A percentile compares a stretch with the other conserved stretches of the same genome.
Conservation (phyloP, 1,140 invertebrate species). For the Leucophenga varia region DNA sequence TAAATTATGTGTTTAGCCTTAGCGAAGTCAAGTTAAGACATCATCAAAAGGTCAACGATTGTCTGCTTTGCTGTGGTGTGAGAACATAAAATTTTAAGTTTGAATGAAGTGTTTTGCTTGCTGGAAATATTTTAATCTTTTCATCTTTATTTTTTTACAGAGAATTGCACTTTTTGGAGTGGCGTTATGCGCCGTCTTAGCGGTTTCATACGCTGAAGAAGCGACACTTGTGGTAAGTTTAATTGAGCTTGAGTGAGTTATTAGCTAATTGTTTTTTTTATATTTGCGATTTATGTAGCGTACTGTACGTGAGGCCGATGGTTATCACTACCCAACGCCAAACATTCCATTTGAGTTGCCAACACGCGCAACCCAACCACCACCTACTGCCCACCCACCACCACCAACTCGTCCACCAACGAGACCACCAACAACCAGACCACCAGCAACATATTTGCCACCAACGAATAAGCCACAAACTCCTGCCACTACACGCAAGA, state of each 20-base stretch:
- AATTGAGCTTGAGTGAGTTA: neutral
- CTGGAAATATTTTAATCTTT: too few relatives aligned
- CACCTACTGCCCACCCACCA: too few relatives aligned
- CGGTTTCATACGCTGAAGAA: constrained; percentile 38
- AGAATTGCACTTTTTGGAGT: constrained; percentile 52
- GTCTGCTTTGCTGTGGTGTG: too few relatives aligned
- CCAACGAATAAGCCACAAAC: constrained; percentile 1
- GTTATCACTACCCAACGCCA: constrained; percentile 44
- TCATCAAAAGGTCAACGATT: too few relatives aligned
- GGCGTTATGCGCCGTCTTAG: constrained; percentile 45
- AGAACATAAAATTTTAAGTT: too few relatives aligned
- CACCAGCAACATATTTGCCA: constrained; percentile 17
- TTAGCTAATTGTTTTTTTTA: neutral
- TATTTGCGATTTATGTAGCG: constrained; percentile 23
- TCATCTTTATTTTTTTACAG: constrained; percentile 26
- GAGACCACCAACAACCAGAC: constrained; percentile 8
- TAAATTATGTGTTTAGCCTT: too few relatives aligned
- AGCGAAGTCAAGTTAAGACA: too few relatives aligned
- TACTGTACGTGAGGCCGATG: constrained; percentile 38
- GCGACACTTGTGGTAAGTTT: constrained; percentile 46
- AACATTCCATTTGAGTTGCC: constrained; percentile 42
- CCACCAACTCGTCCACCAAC: neutral
- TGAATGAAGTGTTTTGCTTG: too few relatives aligned
- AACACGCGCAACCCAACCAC: constrained; percentile 18
- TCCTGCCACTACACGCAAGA: neutral